Evolutionary conservation across 2,888 invertebrate genomes (phyloP).

Genomic region (Rhagonycha fulva): DNA sequence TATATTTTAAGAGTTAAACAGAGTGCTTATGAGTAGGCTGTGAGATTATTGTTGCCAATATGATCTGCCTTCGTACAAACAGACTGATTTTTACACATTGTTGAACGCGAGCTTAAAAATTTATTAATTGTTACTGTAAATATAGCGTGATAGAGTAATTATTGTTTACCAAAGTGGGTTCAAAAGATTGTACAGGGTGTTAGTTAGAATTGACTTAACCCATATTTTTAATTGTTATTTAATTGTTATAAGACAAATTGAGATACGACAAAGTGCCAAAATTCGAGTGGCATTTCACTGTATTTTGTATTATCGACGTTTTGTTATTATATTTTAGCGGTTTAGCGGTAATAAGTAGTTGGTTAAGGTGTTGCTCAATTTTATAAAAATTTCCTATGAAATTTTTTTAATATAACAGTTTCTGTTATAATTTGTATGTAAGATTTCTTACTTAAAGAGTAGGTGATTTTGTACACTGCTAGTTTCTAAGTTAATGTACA

Average conservation of each 20-base stretch:
- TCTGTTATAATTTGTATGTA: slow-evolving; percentile 32
- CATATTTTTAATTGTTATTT: background rate
- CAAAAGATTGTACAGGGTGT: background rate
- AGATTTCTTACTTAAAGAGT: slow-evolving; percentile 34
- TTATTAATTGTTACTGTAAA: background rate
- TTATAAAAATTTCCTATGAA: slow-evolving; percentile 24
- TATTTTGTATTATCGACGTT: slow-evolving; percentile 17
- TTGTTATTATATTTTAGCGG: slow-evolving; percentile 24
- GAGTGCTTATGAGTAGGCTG: slow-evolving; percentile 2
- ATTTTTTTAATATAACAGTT: slow-evolving; percentile 22
- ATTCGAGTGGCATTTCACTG: background rate
- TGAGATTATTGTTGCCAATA: background rate
- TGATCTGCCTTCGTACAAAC: background rate
- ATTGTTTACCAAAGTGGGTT: background rate
- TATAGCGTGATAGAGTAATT: background rate
- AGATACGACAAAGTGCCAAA: background rate
- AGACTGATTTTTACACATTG: background rate
- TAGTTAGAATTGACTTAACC: background rate
- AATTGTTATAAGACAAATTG: background rate
- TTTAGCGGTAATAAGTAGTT: slow-evolving; percentile 27
- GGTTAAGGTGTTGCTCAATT: slow-evolving; percentile 34
- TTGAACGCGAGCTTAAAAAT: background rate
- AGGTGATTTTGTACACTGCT: slow-evolving; percentile 19
- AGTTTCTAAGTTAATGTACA: background rate
- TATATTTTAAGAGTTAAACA: background rate